Base-by-base conservation (phyloP, 2,113 vertebrate genomes). In the Oostethus manadensis region DNA sequence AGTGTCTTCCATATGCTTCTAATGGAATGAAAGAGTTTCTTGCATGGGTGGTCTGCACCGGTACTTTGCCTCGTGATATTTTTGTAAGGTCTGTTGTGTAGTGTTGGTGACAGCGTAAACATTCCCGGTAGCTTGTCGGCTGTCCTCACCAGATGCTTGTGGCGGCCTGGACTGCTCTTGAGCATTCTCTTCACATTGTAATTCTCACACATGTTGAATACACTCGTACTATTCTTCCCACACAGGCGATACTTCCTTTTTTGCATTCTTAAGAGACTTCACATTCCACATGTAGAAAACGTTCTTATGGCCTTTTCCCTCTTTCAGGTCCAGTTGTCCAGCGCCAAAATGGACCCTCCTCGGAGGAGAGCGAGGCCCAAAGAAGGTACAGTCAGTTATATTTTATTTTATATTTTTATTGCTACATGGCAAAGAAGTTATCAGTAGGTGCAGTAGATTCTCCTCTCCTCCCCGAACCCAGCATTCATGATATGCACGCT, bases 261-360 rank as follows among this genome's bases (percentile, higher is more conserved):
- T 42, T 14, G 4, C 20, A 21, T 48, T 48, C 11, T 18, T 21
- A 11, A 11, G 22, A 53, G 33, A 38, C n/a, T 3, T 20, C 11
- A 20, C 20, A 38, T 23, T 49, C 0, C 14, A 22, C 15, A 15
- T 33, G 18, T 22, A 16, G 16, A 35, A 44, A n/a, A 35, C 44
- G 21, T 13, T 38, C 51, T 22, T 54, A 15, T 10, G 14, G 23
- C 21, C 10, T 64, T 10, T 1, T 85, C 49, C 79, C 65, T 84
- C 68, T 63, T 73, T 6, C 74, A 98, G 96, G 95, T 89, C 94
- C 94, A 77, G 87, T 91, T 69, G 88, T 90, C 73, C 95, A 96
- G 79, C 93, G 96, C 63, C 96, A 95, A 78, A 98, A 98, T 91
- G 96, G 96, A 74, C 96, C 96, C 7, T 93, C 93, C 60, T 92